These are phyloP conservation scores for Octodonta nipae DNA, from an alignment of 2,888 invertebrate species.

Conservation along the genomic window DNA sequence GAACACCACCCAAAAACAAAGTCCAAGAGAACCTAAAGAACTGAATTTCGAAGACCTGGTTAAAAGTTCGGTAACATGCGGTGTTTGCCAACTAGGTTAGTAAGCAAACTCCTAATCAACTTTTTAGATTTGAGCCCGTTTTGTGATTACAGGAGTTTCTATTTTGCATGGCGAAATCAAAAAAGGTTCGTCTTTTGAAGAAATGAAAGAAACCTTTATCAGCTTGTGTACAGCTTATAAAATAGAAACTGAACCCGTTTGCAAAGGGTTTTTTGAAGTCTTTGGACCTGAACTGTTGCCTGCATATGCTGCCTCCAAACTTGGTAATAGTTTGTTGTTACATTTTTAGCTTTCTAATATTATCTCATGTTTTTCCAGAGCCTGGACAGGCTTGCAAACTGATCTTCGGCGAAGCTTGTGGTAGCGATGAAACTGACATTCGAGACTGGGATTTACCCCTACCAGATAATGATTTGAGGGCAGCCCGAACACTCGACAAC, in stretches of 20 bases:
- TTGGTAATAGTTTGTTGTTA: no score
- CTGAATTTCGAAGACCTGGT: neutral
- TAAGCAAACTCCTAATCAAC: neutral
- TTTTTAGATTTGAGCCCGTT: neutral
- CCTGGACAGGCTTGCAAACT: constrained; percentile 82
- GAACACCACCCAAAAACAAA: no score
- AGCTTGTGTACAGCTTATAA: constrained; percentile 73
- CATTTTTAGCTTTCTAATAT: no score
- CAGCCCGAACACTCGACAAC: neutral
- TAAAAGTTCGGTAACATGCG: neutral
- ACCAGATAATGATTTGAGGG: constrained; percentile 61
- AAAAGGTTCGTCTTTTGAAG: constrained; percentile 62
- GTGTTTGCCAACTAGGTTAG: constrained; percentile 1
- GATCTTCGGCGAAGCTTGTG: constrained; percentile 79
- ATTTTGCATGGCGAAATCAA: constrained; percentile 60
- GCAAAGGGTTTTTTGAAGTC: constrained; percentile 69
- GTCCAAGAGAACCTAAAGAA: neutral
- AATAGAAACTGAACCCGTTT: constrained; percentile 72
- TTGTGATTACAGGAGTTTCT: constrained; percentile 55
- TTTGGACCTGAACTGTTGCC: constrained; percentile 53
- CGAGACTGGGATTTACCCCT: constrained; percentile 49
- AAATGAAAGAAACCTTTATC: constrained; percentile 67
- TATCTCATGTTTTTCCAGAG: constrained; percentile 35
- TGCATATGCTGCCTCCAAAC: constrained; percentile 16
- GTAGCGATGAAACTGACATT: constrained; percentile 50